Base-by-base conservation (phyloP, 2,113 vertebrate species). In the Pterophyllum scalare region DNA sequence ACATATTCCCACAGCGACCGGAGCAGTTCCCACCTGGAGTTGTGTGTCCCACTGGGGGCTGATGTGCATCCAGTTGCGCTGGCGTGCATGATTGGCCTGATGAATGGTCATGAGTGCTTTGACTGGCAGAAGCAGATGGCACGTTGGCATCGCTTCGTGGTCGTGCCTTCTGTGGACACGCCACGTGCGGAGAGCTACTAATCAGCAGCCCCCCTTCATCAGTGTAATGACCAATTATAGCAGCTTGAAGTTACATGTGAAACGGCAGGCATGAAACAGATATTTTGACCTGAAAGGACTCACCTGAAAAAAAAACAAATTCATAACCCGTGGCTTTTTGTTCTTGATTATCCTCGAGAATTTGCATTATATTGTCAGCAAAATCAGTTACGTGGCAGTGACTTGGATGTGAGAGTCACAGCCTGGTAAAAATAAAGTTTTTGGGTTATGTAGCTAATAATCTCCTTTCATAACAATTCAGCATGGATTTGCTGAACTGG, bases 61-160 rank as follows among this genome's bases (percentile, higher is more conserved):
- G 86, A 75, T 90, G 80, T 84, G 74, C 86, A 81, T 82, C 88
- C 84, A 77, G 86, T 81, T 40, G 79, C 76, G 77, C 72, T 84
- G 88, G 89, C 78, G 72, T 85, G 88, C 65, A 20, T 87, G 89
- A 90, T 78, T 77, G 83, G 77, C 40, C 74, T 88, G 86, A 93
- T 88, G 91, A 84, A 91, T 87, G 80, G 77, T 85, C 84, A 57
- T 54, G 85, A 82, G 83, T 40, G 61, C 78, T 80, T 43, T 78
- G 88, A 86, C 81, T 83, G 88, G 90, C 85, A 90, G 80, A 81
- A 86, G 64, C 95, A 94, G 93, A 93, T 94, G 94, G 87, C 59
- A 26, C 8, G 3, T 83, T 92, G 91, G 92, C 90, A 88, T 59
- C 26, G 40, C 52, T 80, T 85, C 76, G 59, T 43, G 52, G 65